Percentiles rank a stretch among this genome's conserved stretches.
phyloP scores from a whole-genome alignment of 2,888 invertebrate genomes.

The Philereme transversata region DNA sequence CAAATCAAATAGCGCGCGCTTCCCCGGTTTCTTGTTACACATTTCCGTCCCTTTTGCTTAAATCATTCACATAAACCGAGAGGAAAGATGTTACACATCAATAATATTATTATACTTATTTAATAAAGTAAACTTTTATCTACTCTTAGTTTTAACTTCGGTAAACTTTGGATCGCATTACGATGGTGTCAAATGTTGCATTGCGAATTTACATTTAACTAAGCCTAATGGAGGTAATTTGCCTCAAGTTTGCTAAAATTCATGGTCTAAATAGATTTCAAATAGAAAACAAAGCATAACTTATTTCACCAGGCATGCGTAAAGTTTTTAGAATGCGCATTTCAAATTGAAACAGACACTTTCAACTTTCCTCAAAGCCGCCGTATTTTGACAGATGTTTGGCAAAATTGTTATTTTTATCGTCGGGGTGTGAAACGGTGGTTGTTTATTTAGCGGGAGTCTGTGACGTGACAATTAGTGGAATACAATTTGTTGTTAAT shows the following conservation, averaged over 20 bases:
- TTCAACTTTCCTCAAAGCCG: slow-evolving; percentile 20
- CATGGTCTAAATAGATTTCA: neutral
- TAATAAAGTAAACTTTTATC: no score
- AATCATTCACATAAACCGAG: no score
- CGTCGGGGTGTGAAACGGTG: slow-evolving; percentile 47
- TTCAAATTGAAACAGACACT: slow-evolving; percentile 1
- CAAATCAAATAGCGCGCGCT: no score
- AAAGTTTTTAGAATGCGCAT: neutral
- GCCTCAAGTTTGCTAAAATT: neutral
- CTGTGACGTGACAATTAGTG: slow-evolving; percentile 44
- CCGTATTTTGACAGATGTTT: slow-evolving; percentile 69
- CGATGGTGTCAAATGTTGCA: no score
- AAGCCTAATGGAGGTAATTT: neutral
- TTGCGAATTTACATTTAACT: no score
- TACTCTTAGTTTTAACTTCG: no score
- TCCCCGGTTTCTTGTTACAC: no score
- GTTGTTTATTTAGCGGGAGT: slow-evolving; percentile 49
- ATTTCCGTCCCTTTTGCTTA: no score
- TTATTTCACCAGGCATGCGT: neutral
- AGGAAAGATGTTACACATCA: no score
- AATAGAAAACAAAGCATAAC: no score
- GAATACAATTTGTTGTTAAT: slow-evolving; percentile 34
- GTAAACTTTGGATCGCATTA: no score
- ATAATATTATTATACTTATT: no score
- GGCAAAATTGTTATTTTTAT: slow-evolving; percentile 62